Conservation (phyloP, 2,113 vertebrate genomes). For the Prionailurus bengalensis region DNA sequence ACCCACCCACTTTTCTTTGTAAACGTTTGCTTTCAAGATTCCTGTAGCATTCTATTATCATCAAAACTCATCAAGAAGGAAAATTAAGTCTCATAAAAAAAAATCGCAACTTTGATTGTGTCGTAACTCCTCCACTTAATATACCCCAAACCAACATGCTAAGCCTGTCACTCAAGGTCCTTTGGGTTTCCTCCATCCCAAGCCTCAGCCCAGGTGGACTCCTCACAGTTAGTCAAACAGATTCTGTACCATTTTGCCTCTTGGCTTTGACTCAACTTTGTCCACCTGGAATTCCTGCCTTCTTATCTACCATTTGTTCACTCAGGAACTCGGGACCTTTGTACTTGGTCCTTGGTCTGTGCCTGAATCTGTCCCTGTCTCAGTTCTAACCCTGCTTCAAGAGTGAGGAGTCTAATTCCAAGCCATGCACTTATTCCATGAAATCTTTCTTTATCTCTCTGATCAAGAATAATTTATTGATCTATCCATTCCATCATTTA, state of each 20-base stretch:
- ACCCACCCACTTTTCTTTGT: neutral
- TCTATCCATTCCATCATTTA: neutral
- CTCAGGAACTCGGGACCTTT: neutral
- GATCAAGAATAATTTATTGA: neutral
- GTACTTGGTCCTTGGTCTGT: neutral
- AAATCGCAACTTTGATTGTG: neutral
- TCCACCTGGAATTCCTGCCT: neutral
- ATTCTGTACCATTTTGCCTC: neutral
- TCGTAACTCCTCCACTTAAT: neutral
- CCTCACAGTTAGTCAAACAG: neutral
- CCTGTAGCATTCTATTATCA: neutral
- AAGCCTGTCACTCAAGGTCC: neutral
- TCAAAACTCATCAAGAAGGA: neutral
- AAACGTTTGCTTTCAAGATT: neutral
- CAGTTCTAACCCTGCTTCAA: neutral
- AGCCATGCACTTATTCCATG: neutral
- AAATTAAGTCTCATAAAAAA: neutral
- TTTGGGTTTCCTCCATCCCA: neutral
- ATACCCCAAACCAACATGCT: neutral
- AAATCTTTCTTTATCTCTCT: neutral
- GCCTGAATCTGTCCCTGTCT: neutral
- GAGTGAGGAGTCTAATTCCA: neutral
- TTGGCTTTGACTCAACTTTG: neutral
- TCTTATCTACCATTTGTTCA: neutral
- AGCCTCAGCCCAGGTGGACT: neutral